Percentiles rank a stretch among this genome's conserved stretches.
phyloP scores from a whole-genome alignment of 1,140 invertebrate species.

The Drosophila sp. region DNA sequence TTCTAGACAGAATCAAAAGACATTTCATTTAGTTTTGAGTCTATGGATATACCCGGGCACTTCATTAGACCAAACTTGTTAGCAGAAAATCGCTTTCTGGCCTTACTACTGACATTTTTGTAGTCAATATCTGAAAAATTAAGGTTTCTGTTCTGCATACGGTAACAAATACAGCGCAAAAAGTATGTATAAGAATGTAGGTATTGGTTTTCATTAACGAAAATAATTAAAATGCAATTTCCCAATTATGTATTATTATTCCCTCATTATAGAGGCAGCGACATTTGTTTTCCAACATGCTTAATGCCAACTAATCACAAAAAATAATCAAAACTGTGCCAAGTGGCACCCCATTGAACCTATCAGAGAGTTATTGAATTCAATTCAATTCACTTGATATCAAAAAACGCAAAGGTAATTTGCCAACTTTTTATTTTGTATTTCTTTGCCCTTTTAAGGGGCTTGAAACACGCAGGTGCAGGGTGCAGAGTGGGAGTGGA shows the following conservation, averaged over 20 bases:
- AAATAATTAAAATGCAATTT: background rate
- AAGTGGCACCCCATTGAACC: constrained; percentile 34
- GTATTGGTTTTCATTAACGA: no score
- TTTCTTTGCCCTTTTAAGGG: background rate
- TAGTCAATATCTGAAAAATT: no score
- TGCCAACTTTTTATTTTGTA: constrained; percentile 17
- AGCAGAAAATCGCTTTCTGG: no score
- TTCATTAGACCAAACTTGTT: no score
- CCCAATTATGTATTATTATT: background rate
- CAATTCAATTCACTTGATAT: constrained; percentile 36
- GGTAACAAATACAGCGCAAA: no score
- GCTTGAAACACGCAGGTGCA: constrained; percentile 30
- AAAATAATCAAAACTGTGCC: constrained; percentile 50
- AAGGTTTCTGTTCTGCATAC: no score
- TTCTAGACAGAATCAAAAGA: no score
- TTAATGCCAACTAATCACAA: constrained; percentile 27
- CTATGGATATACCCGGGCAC: no score
- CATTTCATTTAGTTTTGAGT: no score
- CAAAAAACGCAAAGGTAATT: constrained; percentile 38
- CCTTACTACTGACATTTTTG: no score
- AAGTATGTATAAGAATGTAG: no score
- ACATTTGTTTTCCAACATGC: constrained; percentile 34
- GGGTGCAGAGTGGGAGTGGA: constrained; percentile 3
- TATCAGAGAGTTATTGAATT: constrained; percentile 17
- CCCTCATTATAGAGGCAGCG: background rate